phyloP scores from a whole-genome alignment of 2,113 vertebrate genomes.

The Puntigrus tetrazona region DNA sequence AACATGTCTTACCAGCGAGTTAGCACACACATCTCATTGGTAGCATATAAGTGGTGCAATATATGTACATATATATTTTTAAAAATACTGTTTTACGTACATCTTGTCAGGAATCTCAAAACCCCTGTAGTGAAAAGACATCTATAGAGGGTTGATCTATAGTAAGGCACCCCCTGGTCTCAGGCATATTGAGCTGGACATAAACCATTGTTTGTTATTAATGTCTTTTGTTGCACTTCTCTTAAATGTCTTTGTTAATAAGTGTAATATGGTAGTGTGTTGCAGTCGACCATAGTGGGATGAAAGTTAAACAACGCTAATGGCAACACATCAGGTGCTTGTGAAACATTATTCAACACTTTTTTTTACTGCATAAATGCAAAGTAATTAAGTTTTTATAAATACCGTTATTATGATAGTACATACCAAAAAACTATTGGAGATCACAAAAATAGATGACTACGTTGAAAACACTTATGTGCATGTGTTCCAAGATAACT shows the following conservation, averaged over 20 bases:
- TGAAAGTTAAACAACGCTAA: neutral
- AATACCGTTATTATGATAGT: neutral
- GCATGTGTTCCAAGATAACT: neutral
- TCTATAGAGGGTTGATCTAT: constrained; percentile 79
- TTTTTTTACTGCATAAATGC: neutral
- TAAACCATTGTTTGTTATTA: neutral
- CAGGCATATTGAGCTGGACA: constrained; percentile 59
- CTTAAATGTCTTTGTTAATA: neutral
- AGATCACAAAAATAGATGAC: neutral
- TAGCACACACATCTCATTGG: constrained; percentile 5
- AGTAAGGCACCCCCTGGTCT: constrained; percentile 77
- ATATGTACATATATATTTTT: neutral
- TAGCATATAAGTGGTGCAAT: neutral
- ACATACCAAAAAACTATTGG: neutral
- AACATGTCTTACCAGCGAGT: constrained; percentile 20
- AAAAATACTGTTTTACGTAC: neutral
- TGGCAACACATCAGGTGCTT: neutral
- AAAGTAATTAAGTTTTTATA: neutral
- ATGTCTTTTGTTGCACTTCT: neutral
- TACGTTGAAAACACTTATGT: neutral
- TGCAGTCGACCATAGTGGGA: neutral
- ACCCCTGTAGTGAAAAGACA: constrained; percentile 76
- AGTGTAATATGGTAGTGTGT: no score
- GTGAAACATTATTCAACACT: neutral
- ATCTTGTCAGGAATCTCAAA: constrained; percentile 31